Percentiles rank a stretch among this genome's conserved stretches.
Conservation (phyloP, 2,113 vertebrate species). For the Synodontis membranacea region DNA sequence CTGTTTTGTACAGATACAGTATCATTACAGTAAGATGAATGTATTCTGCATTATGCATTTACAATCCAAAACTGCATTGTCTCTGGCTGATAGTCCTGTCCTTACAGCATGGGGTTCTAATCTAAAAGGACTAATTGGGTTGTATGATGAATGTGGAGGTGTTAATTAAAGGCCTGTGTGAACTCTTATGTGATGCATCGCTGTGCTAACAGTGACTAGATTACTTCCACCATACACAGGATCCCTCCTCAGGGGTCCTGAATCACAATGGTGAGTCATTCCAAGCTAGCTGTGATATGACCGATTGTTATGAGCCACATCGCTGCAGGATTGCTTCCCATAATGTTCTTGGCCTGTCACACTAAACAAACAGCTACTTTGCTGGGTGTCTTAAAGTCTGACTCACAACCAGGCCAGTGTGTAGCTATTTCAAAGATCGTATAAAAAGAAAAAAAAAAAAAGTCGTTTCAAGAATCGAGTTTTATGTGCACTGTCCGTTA, state of each 20-base stretch:
- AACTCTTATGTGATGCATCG: slow-evolving; percentile 34
- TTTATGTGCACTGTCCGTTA: not conserved
- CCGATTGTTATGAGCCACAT: slow-evolving; percentile 19
- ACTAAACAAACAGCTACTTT: not conserved
- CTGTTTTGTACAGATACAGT: not conserved
- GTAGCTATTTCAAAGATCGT: not conserved
- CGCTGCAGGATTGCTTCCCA: slow-evolving; percentile 14
- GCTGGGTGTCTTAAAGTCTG: not conserved
- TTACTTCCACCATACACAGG: slow-evolving; percentile 11
- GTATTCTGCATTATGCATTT: not conserved
- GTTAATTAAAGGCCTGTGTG: slow-evolving; percentile 19
- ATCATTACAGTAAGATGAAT: not conserved
- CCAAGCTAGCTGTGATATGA: slow-evolving; percentile 21
- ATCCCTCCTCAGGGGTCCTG: not conserved
- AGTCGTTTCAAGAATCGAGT: too few relatives aligned
- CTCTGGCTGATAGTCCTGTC: not conserved
- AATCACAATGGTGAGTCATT: slow-evolving; percentile 39
- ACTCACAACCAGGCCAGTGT: not conserved
- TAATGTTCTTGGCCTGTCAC: slow-evolving; percentile 15
- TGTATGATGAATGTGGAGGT: slow-evolving; percentile 36
- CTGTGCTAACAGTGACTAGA: slow-evolving; percentile 14
- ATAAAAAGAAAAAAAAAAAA: too few relatives aligned
- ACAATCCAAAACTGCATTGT: not conserved
- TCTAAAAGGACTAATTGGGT: slow-evolving; percentile 36
- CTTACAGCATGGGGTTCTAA: not conserved